These are phyloP conservation scores for Festucalex cinctus DNA, from an alignment of 2,113 vertebrate species.

Conservation along the genomic window DNA sequence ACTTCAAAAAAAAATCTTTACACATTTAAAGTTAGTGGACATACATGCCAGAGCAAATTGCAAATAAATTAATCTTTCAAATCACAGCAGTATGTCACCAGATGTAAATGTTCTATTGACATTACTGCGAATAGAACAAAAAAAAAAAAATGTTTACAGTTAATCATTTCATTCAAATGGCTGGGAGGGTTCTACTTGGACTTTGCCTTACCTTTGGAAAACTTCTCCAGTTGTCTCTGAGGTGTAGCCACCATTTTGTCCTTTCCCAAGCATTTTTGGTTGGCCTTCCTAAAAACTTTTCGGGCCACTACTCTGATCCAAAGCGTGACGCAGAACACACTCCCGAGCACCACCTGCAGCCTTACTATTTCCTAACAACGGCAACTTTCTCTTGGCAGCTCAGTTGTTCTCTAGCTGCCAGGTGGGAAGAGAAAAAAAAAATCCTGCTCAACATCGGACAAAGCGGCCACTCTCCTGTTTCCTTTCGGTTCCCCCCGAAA, in stretches of 20 bases:
- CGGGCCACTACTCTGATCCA: constrained; percentile 50
- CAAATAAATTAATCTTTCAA: neutral
- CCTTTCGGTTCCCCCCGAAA: constrained; percentile 9
- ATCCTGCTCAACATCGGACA: constrained; percentile 55
- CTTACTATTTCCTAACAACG: constrained; percentile 34
- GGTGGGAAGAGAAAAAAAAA: constrained; percentile 26
- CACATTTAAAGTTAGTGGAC: neutral
- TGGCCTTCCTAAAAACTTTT: constrained; percentile 40
- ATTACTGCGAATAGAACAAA: too few relatives aligned
- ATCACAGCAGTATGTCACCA: neutral
- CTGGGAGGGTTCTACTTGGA: neutral
- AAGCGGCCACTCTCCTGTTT: constrained; percentile 25
- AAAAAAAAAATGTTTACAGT: too few relatives aligned
- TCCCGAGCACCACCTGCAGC: constrained; percentile 57
- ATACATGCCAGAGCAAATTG: neutral
- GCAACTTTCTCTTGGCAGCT: constrained; percentile 39
- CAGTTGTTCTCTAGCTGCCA: constrained; percentile 22
- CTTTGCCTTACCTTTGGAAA: constrained; percentile 65
- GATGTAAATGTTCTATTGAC: neutral
- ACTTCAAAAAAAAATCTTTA: neutral
- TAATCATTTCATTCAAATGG: neutral
- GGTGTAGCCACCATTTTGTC: constrained; percentile 51
- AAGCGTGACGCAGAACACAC: constrained; percentile 52
- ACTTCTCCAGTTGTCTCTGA: constrained; percentile 37
- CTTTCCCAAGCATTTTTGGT: constrained; percentile 57